Conservation (phyloP, 2,888 invertebrate species). For the Dioctria linearis region DNA sequence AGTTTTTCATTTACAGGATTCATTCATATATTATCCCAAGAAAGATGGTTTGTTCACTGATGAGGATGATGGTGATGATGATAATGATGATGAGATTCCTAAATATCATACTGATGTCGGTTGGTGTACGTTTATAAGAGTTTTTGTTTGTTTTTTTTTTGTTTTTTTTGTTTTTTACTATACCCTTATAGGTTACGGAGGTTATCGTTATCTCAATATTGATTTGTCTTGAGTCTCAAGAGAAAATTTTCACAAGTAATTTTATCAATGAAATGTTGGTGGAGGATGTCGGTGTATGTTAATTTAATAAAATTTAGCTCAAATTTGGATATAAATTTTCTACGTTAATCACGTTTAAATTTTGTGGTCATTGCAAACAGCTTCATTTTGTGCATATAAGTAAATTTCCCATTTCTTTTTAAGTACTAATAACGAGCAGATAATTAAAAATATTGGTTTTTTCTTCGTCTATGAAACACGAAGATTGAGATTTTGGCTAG, state of each 20-base stretch:
- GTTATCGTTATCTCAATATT: conserved; percentile 46
- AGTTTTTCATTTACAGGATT: conserved; percentile 19
- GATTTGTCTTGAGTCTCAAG: background rate
- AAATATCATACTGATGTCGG: conserved; percentile 19
- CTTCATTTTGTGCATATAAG: too few species aligned
- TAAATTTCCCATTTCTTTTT: too few species aligned
- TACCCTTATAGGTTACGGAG: background rate
- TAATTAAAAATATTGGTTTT: too few species aligned
- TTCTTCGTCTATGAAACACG: too few species aligned
- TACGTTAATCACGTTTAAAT: too few species aligned
- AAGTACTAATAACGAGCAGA: too few species aligned
- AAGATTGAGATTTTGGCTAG: too few species aligned
- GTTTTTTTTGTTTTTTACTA: too few species aligned
- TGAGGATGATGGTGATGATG: background rate
- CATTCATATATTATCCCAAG: conserved; percentile 35
- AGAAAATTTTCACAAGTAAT: conserved; percentile 39
- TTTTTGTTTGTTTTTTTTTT: too few species aligned
- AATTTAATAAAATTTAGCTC: background rate
- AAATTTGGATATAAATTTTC: too few species aligned
- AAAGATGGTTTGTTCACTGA: conserved; percentile 14
- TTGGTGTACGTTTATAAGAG: conserved; percentile 13
- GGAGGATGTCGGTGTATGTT: background rate
- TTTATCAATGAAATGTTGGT: conserved; percentile 43
- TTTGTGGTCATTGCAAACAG: too few species aligned
- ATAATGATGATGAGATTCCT: background rate